Base-by-base conservation (phyloP, 2,797 vertebrate species). In the Vultur gryphus region DNA sequence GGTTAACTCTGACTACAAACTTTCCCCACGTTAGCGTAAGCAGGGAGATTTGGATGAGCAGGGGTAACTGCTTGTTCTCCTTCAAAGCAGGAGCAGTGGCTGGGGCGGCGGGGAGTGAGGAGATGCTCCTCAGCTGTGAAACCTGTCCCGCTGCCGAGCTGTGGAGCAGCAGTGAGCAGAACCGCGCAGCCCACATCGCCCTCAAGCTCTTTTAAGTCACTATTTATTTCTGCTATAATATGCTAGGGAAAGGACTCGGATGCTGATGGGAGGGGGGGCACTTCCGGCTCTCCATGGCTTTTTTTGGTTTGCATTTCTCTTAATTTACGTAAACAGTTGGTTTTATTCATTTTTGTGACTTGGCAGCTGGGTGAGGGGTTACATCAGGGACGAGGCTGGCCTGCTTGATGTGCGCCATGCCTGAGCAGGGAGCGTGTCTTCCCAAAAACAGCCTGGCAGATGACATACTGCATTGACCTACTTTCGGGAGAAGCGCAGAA, bases 401-500 rank as follows among this genome's bases (percentile, higher is more conserved):
- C 31, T 2, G 24, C 37, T 48, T 14, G 0, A 6, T 35, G 48
- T 8, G 23, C 4, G 6, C 65, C 12, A 0, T 58, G 79, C n/a
- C 55, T 35, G 48, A 28, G 65, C 84, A 29, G 67, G 94, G 73
- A 76, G 84, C 28, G 4, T 17, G 58, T 44, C 64, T 65, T 41
- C 77, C 89, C 61, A 44, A 93, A 80, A 95, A 7, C n/a, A 39
- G 70, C 57, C 51, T 82, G 88, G 93, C 92, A 69, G 81, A 71
- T 83, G 84, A 85, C 85, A 43, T 7, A 0, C 44, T 72, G 43
- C 71, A 59, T 46, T 98, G 97, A 97, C 97, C 97, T 95, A 97
- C 90, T 98, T 98, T 93, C 0, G 3, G 79, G 86, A 92, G 82
- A 90, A 85, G 91, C 9, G 2, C 75, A 33, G 52, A 25, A 94